These are phyloP conservation scores for Macrotis lagotis DNA, from an alignment of 2,113 vertebrate genomes.

Conservation along the genomic window DNA sequence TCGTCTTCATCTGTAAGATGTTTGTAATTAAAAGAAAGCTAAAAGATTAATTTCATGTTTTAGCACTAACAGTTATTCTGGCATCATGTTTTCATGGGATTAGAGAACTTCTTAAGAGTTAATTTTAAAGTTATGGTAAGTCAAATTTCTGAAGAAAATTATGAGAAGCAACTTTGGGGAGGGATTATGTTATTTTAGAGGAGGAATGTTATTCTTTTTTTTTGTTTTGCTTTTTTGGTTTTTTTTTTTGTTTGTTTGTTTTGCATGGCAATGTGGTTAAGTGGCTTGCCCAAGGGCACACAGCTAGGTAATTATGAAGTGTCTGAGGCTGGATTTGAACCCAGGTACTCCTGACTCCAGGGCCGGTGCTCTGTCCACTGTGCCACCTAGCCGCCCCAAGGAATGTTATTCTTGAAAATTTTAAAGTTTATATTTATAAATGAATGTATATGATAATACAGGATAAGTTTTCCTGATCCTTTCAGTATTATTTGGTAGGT, in stretches of 20 bases:
- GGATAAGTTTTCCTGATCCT: neutral
- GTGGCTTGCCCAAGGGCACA: no score
- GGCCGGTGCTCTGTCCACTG: no score
- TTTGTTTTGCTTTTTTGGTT: no score
- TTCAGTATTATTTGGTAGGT: constrained; percentile 39
- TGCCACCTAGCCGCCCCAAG: no score
- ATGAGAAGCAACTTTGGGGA: constrained; percentile 8
- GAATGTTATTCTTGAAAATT: constrained; percentile 17
- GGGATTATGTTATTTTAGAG: neutral
- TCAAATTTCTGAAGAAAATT: neutral
- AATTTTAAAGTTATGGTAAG: constrained; percentile 11
- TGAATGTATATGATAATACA: neutral
- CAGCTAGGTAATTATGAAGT: no score
- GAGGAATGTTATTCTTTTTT: constrained; percentile 19
- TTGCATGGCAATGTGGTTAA: no score
- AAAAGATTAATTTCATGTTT: constrained; percentile 15
- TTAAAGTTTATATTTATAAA: neutral
- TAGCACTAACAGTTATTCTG: neutral
- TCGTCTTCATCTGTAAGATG: neutral
- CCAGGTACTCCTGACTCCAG: no score
- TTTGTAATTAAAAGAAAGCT: neutral
- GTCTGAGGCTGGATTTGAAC: no score
- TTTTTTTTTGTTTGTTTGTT: no score
- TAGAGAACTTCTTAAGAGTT: constrained; percentile 24
- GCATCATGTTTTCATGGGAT: constrained; percentile 44